These are phyloP conservation scores for Toxotes jaculatrix DNA, from an alignment of 2,113 vertebrate genomes.

Conservation along the genomic window DNA sequence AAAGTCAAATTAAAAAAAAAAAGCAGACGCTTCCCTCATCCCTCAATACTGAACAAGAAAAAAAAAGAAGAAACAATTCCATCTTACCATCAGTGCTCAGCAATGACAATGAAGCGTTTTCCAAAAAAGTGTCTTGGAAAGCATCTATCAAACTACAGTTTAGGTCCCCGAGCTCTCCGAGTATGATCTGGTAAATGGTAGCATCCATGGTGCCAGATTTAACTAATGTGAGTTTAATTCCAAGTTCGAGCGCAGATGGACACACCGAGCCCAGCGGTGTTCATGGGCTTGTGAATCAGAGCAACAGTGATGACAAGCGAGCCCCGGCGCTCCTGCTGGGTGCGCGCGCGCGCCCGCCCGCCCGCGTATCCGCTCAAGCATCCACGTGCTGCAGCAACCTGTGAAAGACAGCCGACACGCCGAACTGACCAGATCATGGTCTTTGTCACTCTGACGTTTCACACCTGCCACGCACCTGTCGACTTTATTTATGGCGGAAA, in stretches of 20 bases:
- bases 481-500: background rate
- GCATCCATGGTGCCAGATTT: conserved; percentile 83
- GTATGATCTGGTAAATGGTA: conserved; percentile 87
- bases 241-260: conserved; percentile 34
- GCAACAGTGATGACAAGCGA: conserved; percentile 43
- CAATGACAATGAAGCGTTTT: conserved; percentile 85
- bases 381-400: conserved; percentile 19
- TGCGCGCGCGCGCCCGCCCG: conserved; percentile 2
- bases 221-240: background rate
- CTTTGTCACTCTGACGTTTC: conserved; percentile 35
- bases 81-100: conserved; percentile 89
- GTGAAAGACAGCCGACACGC: conserved; percentile 12
- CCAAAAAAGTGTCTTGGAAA: conserved; percentile 87
- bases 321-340: conserved; percentile 38
- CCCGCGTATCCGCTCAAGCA: conserved; percentile 24
- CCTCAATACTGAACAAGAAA: background rate
- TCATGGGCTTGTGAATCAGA: conserved; percentile 49
- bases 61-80: background rate
- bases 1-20: background rate
- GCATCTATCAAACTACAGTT: conserved; percentile 92
- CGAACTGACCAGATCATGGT: conserved; percentile 1
- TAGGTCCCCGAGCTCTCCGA: conserved; percentile 88
- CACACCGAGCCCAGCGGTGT: conserved; percentile 49
- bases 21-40: background rate
- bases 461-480: conserved; percentile 47